Percentiles rank a stretch among this genome's conserved stretches.
Conservation (phyloP, 1,140 invertebrate species). For the Zeugodacus cucurbitae region DNA sequence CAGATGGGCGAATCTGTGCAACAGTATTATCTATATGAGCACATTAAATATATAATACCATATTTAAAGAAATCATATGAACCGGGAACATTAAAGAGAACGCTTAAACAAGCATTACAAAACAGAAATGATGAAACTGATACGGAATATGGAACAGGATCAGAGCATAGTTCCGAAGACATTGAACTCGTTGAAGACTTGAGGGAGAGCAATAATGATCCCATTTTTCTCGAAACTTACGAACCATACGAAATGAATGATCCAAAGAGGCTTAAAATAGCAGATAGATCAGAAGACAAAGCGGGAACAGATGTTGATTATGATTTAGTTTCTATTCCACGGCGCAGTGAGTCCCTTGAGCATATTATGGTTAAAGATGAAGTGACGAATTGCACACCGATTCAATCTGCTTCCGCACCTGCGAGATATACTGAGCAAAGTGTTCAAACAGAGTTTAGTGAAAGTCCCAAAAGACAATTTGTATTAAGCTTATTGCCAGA, state of each 20-base stretch:
- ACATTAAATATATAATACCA: slow-evolving; percentile 4
- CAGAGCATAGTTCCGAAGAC: not conserved
- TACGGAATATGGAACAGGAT: not conserved
- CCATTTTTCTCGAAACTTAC: too few species aligned
- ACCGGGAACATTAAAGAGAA: not conserved
- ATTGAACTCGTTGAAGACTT: too few species aligned
- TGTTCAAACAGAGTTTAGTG: not conserved
- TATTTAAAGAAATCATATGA: not conserved
- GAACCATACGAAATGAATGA: not conserved
- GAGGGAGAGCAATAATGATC: not conserved
- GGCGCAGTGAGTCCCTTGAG: not conserved
- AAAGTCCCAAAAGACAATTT: not conserved
- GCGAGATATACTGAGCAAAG: too few species aligned
- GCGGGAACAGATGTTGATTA: not conserved
- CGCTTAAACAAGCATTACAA: not conserved
- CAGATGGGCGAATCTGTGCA: not conserved
- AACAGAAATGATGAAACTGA: not conserved
- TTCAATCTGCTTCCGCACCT: too few species aligned
- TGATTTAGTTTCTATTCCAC: not conserved
- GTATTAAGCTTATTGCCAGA: not conserved
- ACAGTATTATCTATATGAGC: not conserved
- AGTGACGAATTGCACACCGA: not conserved
- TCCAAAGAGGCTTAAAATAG: too few species aligned
- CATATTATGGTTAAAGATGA: not conserved
- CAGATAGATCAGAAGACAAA: not conserved